phyloP scores from a whole-genome alignment of 2,797 vertebrate species.

The Chaetodon trifasciatus region DNA sequence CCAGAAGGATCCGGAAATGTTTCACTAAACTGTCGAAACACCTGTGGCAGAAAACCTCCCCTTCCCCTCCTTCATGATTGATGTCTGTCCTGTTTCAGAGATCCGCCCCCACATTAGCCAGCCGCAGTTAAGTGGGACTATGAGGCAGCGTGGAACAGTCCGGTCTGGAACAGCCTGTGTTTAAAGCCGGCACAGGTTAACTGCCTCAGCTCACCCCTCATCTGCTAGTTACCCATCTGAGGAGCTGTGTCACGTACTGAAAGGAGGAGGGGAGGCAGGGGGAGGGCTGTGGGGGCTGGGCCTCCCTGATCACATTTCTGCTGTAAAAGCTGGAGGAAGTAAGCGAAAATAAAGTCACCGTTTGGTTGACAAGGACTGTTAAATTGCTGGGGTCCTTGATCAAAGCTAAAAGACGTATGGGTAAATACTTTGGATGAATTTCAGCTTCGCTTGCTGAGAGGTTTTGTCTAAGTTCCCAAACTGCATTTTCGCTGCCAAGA shows the following conservation, averaged over 20 bases:
- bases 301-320: slow-evolving; percentile 33
- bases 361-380: slow-evolving; percentile 40
- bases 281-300: background rate
- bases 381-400: slow-evolving; percentile 3
- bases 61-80: slow-evolving; percentile 63
- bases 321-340: slow-evolving; percentile 23
- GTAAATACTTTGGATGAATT: slow-evolving; percentile 38
- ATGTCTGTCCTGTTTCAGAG: slow-evolving; percentile 65
- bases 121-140: slow-evolving; percentile 46
- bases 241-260: slow-evolving; percentile 11
- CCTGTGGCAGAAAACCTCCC: slow-evolving; percentile 62
- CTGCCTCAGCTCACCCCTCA: slow-evolving; percentile 62
- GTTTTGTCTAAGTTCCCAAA: slow-evolving; percentile 50
- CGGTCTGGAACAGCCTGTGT: slow-evolving; percentile 55
- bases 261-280: background rate
- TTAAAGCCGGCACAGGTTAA: slow-evolving; percentile 79
- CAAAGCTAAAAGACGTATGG: slow-evolving; percentile 19
- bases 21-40: slow-evolving; percentile 62
- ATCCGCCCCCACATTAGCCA: slow-evolving; percentile 41
- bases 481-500: slow-evolving; percentile 33
- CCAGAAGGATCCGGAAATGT: slow-evolving; percentile 53
- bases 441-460: slow-evolving; percentile 26
- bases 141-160: slow-evolving; percentile 23
- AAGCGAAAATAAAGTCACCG: slow-evolving; percentile 25
- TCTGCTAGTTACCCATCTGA: slow-evolving; percentile 51